A percentile compares a stretch with the other conserved stretches of the same genome.
Evolutionary conservation across 92 coral and sea anemone species (phyloP).

Genomic region (Heliopora coerulea): DNA sequence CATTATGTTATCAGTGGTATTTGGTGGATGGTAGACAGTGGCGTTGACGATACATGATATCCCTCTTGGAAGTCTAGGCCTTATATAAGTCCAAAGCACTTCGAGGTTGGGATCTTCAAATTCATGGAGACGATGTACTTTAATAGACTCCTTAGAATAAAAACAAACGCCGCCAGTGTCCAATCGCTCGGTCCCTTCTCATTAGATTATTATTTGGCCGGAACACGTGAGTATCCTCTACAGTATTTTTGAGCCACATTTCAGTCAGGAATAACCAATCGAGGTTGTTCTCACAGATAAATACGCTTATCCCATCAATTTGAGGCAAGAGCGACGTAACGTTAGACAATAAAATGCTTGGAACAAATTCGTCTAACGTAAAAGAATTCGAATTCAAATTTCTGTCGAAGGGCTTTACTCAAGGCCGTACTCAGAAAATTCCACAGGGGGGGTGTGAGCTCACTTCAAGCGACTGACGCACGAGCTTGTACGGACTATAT

Average conservation of each 20-base stretch:
- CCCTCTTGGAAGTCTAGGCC: conserved; percentile 10
- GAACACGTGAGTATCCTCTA: neutral
- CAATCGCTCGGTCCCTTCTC: conserved; percentile 4
- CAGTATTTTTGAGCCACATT: conserved; percentile 18
- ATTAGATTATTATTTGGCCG: neutral
- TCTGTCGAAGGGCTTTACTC: too few species aligned
- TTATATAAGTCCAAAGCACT: neutral
- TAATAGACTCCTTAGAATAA: neutral
- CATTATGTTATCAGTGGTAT: neutral
- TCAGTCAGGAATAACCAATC: conserved; percentile 7
- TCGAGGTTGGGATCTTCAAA: neutral
- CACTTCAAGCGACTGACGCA: too few species aligned
- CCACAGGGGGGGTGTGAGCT: too few species aligned
- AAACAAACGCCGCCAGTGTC: conserved; percentile 21
- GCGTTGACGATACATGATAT: neutral
- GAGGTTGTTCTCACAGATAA: neutral
- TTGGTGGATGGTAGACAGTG: conserved; percentile 24
- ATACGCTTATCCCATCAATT: conserved; percentile 9
- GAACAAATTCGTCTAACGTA: conserved; percentile 1
- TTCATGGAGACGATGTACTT: neutral
- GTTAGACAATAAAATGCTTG: conserved; percentile 15
- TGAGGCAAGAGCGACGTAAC: conserved; percentile 15
- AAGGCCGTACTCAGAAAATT: too few species aligned
- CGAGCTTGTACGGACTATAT: too few species aligned
- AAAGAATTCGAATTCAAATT: too few species aligned